These are phyloP conservation scores for Bubalus kerabau DNA, from an alignment of 2,113 vertebrate species.

Conservation along the genomic window DNA sequence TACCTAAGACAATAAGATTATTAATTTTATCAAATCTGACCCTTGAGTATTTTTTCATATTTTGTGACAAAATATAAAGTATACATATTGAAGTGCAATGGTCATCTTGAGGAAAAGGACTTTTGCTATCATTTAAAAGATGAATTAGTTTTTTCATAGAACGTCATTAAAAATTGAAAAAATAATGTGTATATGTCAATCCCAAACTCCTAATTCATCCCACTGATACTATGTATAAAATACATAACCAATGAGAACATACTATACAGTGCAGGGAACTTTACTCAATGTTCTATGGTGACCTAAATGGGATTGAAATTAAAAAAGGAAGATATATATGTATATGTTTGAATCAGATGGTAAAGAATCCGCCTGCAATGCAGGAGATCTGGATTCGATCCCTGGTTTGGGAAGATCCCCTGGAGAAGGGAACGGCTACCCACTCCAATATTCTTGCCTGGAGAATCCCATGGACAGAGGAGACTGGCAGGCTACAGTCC, in stretches of 20 bases:
- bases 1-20: background rate
- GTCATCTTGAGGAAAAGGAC: background rate
- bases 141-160: background rate
- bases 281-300: background rate
- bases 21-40: background rate
- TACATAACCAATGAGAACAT: background rate
- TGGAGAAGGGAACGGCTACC: background rate
- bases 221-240: background rate
- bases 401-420: background rate
- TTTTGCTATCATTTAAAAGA: background rate
- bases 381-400: background rate
- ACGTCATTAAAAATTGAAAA: background rate
- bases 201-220: background rate
- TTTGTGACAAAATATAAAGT: background rate
- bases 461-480: background rate
- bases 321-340: background rate
- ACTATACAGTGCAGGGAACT: background rate
- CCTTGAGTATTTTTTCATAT: background rate
- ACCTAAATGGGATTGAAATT: background rate
- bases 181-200: background rate
- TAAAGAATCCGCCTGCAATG: background rate
- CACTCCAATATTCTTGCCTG: background rate
- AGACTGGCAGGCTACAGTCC: background rate
- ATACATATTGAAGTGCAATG: background rate
- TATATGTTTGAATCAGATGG: background rate